These are phyloP conservation scores for Aratinga solstitialis DNA, from an alignment of 2,797 vertebrate species.

Conservation along the genomic window DNA sequence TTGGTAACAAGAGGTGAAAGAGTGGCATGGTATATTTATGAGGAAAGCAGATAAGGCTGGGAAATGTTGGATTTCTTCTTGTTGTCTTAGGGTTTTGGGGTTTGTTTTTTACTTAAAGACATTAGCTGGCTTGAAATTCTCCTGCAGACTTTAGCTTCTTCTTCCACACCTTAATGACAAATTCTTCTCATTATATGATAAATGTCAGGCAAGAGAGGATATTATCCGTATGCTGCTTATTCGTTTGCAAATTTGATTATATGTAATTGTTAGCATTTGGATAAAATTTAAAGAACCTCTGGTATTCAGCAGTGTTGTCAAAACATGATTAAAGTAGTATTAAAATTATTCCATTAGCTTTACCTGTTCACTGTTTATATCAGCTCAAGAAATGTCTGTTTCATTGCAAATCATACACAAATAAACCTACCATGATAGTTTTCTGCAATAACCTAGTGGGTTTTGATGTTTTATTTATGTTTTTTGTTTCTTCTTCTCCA, in stretches of 20 bases:
- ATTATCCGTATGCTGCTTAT: neutral
- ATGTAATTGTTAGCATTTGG: conserved; percentile 1
- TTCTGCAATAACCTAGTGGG: neutral
- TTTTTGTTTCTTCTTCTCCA: neutral
- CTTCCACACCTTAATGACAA: neutral
- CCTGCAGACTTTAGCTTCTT: neutral
- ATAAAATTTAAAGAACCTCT: neutral
- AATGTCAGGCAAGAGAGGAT: neutral
- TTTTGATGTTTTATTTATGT: neutral
- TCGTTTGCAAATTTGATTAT: neutral
- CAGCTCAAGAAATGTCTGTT: conserved; percentile 3
- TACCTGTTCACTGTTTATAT: neutral
- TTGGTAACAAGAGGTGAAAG: neutral
- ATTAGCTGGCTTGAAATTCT: neutral
- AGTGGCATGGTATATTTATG: neutral
- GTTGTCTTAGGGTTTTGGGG: neutral
- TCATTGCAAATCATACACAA: neutral
- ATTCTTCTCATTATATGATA: neutral
- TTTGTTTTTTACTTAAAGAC: neutral
- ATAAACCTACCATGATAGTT: neutral
- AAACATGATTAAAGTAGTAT: neutral
- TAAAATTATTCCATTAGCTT: conserved; percentile 23
- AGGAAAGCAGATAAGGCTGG: neutral
- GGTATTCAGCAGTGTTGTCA: neutral
- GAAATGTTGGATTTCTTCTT: neutral